Base-by-base conservation (phyloP, 2,888 invertebrate genomes). In the Drosophila histrio region DNA sequence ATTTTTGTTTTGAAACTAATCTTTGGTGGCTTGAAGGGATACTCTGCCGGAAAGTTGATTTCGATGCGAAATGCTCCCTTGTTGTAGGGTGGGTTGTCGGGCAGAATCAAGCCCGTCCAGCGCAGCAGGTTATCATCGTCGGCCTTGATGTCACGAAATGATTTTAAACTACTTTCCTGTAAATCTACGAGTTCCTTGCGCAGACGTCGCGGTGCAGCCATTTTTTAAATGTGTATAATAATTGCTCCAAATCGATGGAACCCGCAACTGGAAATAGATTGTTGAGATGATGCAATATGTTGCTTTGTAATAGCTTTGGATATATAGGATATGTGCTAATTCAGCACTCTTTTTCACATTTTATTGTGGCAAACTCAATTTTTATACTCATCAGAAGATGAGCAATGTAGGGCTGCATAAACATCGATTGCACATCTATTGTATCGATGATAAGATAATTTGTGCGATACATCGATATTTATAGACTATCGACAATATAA, bases 1-100 rank as follows among this genome's bases (percentile, higher is more conserved):
- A 99, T 99, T 94, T 98, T 99, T 74, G 99, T 99, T 93, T 98
- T 98, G 92, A 99, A 99, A 91, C 96, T 97, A 91, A 99, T 97
- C 94, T 98, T 98, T 77, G 99, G 99, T 69, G 99, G 99, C 92
- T 99, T 99, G 92, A 99, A 99, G 2, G 99, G 99, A 93, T 99
- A 99, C 91, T 99, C 99, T 60, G 99, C 98, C 56, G 99, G 99
- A 92, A 99, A 99, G 91, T 97, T 97, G 74, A 99, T 98, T 93
- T 98, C 97, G 92, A 99, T 98, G 91, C 96, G 95, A 93, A 99
- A 99, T 77, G 99, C 99, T 82, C 99, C 99, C 94, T 98, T 99
- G 92, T 98, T 99, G 93, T 98, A 99, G 1, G 99, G 99, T 80
- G 98, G 95, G 93, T 97, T 97, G 88, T 99, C 98, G 97, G 99